phyloP scores from a whole-genome alignment of 2,888 invertebrate genomes.

The Rhogogaster chlorosoma region DNA sequence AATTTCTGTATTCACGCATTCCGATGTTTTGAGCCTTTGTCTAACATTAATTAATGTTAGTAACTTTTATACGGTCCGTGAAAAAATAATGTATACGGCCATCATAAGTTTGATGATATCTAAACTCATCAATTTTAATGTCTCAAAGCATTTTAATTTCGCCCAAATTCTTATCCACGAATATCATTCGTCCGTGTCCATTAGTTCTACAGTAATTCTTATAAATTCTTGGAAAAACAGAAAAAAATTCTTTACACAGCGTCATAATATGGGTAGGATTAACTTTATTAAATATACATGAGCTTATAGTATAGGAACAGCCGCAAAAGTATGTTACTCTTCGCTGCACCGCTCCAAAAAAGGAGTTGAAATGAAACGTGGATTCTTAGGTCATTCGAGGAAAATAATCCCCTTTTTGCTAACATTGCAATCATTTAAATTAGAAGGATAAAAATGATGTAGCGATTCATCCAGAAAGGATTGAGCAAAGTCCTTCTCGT shows the following conservation, averaged over 20 bases:
- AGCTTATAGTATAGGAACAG: slow-evolving; percentile 5
- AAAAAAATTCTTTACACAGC: neutral
- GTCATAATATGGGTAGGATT: neutral
- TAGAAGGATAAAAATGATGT: neutral
- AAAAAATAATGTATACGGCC: neutral
- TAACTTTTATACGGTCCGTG: slow-evolving; percentile 22
- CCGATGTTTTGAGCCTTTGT: slow-evolving; percentile 1
- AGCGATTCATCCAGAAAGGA: neutral
- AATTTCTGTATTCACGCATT: slow-evolving; percentile 21
- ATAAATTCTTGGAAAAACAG: neutral
- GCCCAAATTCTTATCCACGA: neutral
- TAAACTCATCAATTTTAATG: neutral
- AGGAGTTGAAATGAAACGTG: slow-evolving; percentile 39
- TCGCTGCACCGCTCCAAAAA: slow-evolving; percentile 39
- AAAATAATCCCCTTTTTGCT: neutral
- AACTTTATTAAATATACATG: neutral
- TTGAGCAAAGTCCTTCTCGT: neutral
- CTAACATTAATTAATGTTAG: slow-evolving; percentile 5
- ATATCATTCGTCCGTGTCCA: neutral
- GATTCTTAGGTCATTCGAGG: neutral
- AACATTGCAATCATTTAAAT: neutral
- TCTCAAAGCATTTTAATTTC: neutral
- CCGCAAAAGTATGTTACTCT: slow-evolving; percentile 38
- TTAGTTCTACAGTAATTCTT: neutral
- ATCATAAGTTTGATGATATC: slow-evolving; percentile 20